Evolutionary conservation across 1,140 invertebrate genomes (phyloP).

Genomic region (Drosophila grimshawi): DNA sequence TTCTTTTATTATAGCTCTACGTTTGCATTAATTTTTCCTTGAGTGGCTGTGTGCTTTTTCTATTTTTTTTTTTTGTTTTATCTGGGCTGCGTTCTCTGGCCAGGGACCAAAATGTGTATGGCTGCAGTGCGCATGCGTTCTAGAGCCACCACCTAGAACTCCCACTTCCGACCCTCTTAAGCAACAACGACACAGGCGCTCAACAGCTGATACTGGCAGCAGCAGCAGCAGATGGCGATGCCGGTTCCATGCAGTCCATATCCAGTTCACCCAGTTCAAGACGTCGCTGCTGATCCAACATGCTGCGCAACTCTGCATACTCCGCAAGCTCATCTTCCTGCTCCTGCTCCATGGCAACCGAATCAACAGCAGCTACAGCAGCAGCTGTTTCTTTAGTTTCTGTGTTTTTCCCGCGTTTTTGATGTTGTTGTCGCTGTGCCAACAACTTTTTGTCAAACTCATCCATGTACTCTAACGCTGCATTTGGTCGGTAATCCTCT

Average conservation of each 20-base stretch:
- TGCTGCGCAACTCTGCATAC: slow-evolving; percentile 39
- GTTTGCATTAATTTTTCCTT: slow-evolving; percentile 42
- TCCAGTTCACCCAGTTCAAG: slow-evolving; percentile 71
- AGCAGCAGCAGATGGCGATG: slow-evolving; percentile 45
- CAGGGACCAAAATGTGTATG: slow-evolving; percentile 40
- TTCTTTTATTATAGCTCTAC: slow-evolving; percentile 13
- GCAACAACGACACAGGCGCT: not conserved
- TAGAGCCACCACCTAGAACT: slow-evolving; percentile 51
- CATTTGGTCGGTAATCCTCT: slow-evolving; percentile 84
- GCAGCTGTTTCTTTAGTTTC: not conserved
- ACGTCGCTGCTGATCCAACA: slow-evolving; percentile 63
- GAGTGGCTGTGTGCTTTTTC: not conserved
- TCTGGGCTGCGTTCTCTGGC: slow-evolving; percentile 47
- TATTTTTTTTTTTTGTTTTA: slow-evolving; percentile 6
- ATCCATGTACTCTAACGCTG: slow-evolving; percentile 85
- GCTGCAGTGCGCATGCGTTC: slow-evolving; percentile 55
- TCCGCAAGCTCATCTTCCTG: slow-evolving; percentile 51
- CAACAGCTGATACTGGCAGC: slow-evolving; percentile 47
- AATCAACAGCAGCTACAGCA: not conserved
- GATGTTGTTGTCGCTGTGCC: slow-evolving; percentile 18
- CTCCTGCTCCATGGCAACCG: slow-evolving; percentile 32
- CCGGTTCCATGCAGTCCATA: slow-evolving; percentile 55
- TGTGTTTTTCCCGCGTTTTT: slow-evolving; percentile 5
- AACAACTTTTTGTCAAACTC: slow-evolving; percentile 84
- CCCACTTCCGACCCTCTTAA: slow-evolving; percentile 21